Evolutionary conservation across 2,797 vertebrate genomes (phyloP), one percentile per base, ranked within the genome.

Genomic region (Sebastes taczanowskii): DNA sequence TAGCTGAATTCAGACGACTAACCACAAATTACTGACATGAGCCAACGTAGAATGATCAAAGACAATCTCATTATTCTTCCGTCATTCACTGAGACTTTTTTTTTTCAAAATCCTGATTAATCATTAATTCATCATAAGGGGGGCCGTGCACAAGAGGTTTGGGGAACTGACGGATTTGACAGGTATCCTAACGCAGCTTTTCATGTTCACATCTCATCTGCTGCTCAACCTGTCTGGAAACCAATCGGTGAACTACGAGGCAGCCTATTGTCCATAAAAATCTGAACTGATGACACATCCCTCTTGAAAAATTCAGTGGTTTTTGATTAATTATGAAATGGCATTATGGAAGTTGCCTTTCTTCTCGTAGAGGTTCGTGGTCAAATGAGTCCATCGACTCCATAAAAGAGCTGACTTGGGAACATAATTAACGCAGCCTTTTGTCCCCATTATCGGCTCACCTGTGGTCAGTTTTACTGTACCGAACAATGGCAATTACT

Each of bases 271-370:
- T 92, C 79, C 75, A 91, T 92, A 81, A 71, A 81, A 88, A 90
- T 88, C 80, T 61, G 38, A 84, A 72, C 79, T 61, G 70, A 86
- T 83, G 83, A 88, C 61, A 27, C 81, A 87, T 83, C 61, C 69
- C 75, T 86, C 61, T 91, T 92, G 74, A 91, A 90, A 92, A 88
- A 90, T 88, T 88, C 83, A 83, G 68, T 9, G 8, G 22, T 73
- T 73, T 78, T 66, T 84, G 67, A 94, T 94, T 86, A 93, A 94
- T 94, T 91, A 93, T 94, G 88, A 59, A 91, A 93, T 20, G 52
- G 25, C 35, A 66, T 90, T 84, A 89, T 86, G 82, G 85, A 78
- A 78, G 77, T 55, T 75, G 81, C 80, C 60, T 88, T 86, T 87
- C 66, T 83, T 84, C 81, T 90, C 53, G 34, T 63, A 34, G 73